These are phyloP conservation scores for Drosophila differens DNA, from an alignment of 2,888 invertebrate genomes.

Conservation along the genomic window DNA sequence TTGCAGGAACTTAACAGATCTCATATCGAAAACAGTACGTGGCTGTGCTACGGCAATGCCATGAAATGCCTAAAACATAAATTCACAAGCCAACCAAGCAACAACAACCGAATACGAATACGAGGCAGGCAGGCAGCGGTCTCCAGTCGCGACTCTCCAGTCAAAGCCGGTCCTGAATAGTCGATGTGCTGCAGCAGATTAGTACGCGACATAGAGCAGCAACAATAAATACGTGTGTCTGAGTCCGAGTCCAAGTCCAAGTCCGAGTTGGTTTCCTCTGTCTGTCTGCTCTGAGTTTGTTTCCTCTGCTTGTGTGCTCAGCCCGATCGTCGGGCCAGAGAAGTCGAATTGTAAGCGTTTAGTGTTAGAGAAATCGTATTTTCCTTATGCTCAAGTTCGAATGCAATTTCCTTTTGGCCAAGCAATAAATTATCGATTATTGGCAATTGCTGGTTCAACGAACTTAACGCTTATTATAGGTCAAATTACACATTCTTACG, in stretches of 20 bases:
- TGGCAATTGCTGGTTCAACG: slow-evolving; percentile 66
- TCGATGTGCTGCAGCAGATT: slow-evolving; percentile 53
- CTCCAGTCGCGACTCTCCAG: slow-evolving; percentile 21
- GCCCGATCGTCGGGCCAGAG: slow-evolving; percentile 21
- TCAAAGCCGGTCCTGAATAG: slow-evolving; percentile 27
- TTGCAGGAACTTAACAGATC: slow-evolving; percentile 55
- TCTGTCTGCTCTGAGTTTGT: slow-evolving; percentile 3
- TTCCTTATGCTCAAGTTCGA: neutral
- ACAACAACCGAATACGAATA: slow-evolving; percentile 3
- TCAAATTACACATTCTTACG: slow-evolving; percentile 47
- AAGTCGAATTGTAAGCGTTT: slow-evolving; percentile 2
- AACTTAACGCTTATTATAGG: slow-evolving; percentile 46
- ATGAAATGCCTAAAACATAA: slow-evolving; percentile 70
- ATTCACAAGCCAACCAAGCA: slow-evolving; percentile 28
- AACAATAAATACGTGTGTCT: slow-evolving; percentile 10
- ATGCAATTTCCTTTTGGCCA: slow-evolving; percentile 53
- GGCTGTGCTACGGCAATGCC: slow-evolving; percentile 51
- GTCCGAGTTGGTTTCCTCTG: slow-evolving; percentile 3
- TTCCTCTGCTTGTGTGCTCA: slow-evolving; percentile 10
- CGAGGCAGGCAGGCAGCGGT: slow-evolving; percentile 5
- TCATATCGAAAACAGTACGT: slow-evolving; percentile 75
- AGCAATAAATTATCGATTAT: slow-evolving; percentile 84
- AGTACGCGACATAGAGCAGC: slow-evolving; percentile 42
- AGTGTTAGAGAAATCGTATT: slow-evolving; percentile 17
- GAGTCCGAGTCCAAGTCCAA: neutral